These are phyloP conservation scores for Vanacampus margaritifer DNA, from an alignment of 2,113 vertebrate genomes.

Conservation along the genomic window DNA sequence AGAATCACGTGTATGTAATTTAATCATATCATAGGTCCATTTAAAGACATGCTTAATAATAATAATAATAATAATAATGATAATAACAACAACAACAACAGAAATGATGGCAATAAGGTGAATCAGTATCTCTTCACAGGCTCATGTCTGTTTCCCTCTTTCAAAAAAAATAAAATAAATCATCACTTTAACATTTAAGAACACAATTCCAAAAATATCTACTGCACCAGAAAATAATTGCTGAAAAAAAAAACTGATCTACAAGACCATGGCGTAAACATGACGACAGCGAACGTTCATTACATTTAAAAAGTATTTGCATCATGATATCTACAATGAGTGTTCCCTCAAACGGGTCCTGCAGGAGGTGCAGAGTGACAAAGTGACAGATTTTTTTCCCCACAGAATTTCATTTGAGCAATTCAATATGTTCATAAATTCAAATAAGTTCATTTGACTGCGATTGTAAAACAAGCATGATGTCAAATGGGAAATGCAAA, in stretches of 20 bases:
- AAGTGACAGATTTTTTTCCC: background rate
- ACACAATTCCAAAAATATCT: constrained; percentile 40
- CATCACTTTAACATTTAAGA: constrained; percentile 27
- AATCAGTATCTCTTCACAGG: constrained; percentile 14
- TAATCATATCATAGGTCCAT: constrained; percentile 73
- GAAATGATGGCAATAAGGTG: constrained; percentile 18
- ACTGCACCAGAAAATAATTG: constrained; percentile 36
- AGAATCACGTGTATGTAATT: constrained; percentile 60
- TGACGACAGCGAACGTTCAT: constrained; percentile 41
- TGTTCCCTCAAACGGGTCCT: constrained; percentile 13
- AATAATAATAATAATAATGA: constrained; percentile 50
- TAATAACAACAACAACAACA: constrained; percentile 39
- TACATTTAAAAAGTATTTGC: constrained; percentile 63
- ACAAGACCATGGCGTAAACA: constrained; percentile 34
- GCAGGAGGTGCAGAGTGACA: constrained; percentile 5
- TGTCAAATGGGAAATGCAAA: background rate
- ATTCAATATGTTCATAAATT: background rate
- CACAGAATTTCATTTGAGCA: background rate
- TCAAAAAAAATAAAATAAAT: constrained; percentile 34
- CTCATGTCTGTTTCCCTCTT: constrained; percentile 24
- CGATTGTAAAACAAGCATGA: background rate
- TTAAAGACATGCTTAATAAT: constrained; percentile 74
- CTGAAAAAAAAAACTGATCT: background rate
- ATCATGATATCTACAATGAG: constrained; percentile 14
- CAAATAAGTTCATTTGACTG: background rate